phyloP scores from a whole-genome alignment of 2,888 invertebrate genomes.

The Epirrhoe tristata region DNA sequence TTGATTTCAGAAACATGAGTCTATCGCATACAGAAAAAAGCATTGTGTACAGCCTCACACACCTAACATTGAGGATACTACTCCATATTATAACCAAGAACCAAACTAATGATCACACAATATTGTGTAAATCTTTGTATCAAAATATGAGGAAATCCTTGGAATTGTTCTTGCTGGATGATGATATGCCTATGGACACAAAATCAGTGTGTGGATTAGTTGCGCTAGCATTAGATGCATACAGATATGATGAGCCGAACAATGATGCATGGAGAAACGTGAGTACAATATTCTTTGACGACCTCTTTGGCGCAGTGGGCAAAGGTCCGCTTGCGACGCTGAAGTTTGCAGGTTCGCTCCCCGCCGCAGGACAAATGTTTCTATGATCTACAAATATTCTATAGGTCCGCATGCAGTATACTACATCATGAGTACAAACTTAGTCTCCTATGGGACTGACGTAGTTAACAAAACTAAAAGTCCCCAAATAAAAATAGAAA shows the following conservation, averaged over 20 bases:
- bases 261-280: conserved; percentile 66
- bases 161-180: conserved; percentile 67
- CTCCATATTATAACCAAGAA: conserved; percentile 64
- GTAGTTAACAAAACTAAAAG: too few relatives aligned
- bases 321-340: too few relatives aligned
- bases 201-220: conserved; percentile 87
- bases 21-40: conserved; percentile 65
- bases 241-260: conserved; percentile 59
- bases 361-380: too few relatives aligned
- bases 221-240: conserved; percentile 70
- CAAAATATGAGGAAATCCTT: conserved; percentile 37
- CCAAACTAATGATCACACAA: neutral
- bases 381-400: too few relatives aligned
- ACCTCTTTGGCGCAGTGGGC: too few relatives aligned
- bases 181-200: conserved; percentile 87
- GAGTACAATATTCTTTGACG: conserved; percentile 47
- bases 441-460: too few relatives aligned
- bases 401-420: too few relatives aligned
- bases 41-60: conserved; percentile 65
- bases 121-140: neutral
- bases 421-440: too few relatives aligned
- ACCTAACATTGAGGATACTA: conserved; percentile 61
- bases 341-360: too few relatives aligned
- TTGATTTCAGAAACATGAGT: conserved; percentile 18
- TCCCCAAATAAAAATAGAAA: too few relatives aligned